These are phyloP conservation scores for Drosophila neutralis DNA, from an alignment of 2,888 invertebrate genomes.

Conservation along the genomic window DNA sequence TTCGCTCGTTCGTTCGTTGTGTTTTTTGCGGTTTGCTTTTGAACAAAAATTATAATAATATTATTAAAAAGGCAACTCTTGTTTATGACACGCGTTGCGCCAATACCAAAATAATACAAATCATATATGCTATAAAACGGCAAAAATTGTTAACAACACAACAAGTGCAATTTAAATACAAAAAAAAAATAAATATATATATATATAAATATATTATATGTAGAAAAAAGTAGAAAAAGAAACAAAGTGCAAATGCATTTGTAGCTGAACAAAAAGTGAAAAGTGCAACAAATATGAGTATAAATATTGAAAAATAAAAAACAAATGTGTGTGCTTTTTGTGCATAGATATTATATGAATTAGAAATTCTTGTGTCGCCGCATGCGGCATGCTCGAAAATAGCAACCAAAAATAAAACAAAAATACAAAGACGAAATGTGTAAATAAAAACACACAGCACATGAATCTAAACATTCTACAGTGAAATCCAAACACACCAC, in stretches of 20 bases:
- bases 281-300: slow-evolving; percentile 35
- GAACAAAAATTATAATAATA: slow-evolving; percentile 44
- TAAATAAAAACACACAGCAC: slow-evolving; percentile 64
- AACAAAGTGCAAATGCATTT: slow-evolving; percentile 65
- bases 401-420: slow-evolving; percentile 39
- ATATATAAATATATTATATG: slow-evolving; percentile 8
- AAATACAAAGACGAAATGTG: slow-evolving; percentile 39
- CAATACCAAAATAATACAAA: slow-evolving; percentile 20
- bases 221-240: slow-evolving; percentile 9
- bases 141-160: slow-evolving; percentile 64
- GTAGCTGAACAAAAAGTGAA: slow-evolving; percentile 56
- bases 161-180: slow-evolving; percentile 70
- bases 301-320: slow-evolving; percentile 11
- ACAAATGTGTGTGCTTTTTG: slow-evolving; percentile 14
- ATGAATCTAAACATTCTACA: slow-evolving; percentile 63
- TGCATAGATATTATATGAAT: slow-evolving; percentile 33
- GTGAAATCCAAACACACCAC: slow-evolving; percentile 58
- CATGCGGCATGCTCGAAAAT: slow-evolving; percentile 38
- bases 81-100: slow-evolving; percentile 41
- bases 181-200: neutral
- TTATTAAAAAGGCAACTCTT: slow-evolving; percentile 37
- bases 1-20: slow-evolving; percentile 70
- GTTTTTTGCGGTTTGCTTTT: slow-evolving; percentile 65
- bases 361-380: slow-evolving; percentile 15
- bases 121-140: slow-evolving; percentile 36